phyloP scores from a whole-genome alignment of 2,113 vertebrate genomes.

The Thalassoma bifasciatum region DNA sequence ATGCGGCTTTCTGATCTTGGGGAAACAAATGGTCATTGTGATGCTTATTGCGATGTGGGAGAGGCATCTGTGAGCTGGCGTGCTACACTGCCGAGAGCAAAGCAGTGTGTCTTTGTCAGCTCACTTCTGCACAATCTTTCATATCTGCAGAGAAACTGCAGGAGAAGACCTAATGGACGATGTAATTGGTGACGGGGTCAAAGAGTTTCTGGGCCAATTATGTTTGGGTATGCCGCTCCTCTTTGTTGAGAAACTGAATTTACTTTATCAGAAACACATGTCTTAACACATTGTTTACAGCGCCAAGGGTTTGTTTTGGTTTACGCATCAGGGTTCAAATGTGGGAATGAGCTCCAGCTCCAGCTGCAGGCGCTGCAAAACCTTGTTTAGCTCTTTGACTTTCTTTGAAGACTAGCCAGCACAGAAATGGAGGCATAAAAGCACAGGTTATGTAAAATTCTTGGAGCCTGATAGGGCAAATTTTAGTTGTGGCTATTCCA shows the following conservation, averaged over 20 bases:
- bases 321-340: not conserved
- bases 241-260: not conserved
- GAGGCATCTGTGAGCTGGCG: constrained; percentile 65
- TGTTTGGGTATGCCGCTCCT: not conserved
- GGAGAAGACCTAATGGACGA: constrained; percentile 2
- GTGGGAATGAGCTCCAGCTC: constrained; percentile 8
- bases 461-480: constrained; percentile 12
- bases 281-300: too few relatives aligned
- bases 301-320: constrained; percentile 3
- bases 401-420: constrained; percentile 20
- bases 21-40: constrained; percentile 70
- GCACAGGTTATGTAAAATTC: not conserved
- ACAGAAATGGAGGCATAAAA: not conserved
- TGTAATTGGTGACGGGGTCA: constrained; percentile 6
- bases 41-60: constrained; percentile 64
- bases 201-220: not conserved
- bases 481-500: constrained; percentile 24
- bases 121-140: constrained; percentile 8
- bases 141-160: not conserved
- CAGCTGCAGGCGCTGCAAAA: not conserved
- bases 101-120: constrained; percentile 15
- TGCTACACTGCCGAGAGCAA: constrained; percentile 33
- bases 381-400: constrained; percentile 7
- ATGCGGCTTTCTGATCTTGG: constrained; percentile 29
- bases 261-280: not conserved